phyloP scores from a whole-genome alignment of 2,888 invertebrate genomes.

The Crepidodera aurea region DNA sequence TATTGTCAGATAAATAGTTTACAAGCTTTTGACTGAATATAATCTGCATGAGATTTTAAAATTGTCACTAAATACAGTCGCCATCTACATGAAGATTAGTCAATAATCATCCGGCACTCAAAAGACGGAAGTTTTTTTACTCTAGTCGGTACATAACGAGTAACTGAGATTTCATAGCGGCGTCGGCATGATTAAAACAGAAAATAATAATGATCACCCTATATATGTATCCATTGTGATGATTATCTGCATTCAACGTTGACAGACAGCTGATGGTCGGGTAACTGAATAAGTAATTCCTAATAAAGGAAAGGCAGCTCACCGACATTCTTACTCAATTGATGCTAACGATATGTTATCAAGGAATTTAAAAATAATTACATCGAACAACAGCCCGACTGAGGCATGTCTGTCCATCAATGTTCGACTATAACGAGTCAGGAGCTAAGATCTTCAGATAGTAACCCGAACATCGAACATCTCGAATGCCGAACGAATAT shows the following conservation, averaged over 20 bases:
- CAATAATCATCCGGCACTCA: too few relatives aligned
- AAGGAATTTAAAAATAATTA: conserved; percentile 61
- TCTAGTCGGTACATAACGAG: too few relatives aligned
- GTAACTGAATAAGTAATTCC: conserved; percentile 50
- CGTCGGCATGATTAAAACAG: neutral
- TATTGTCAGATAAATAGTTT: too few relatives aligned
- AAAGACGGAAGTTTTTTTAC: too few relatives aligned
- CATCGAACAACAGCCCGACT: conserved; percentile 52
- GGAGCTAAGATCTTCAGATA: conserved; percentile 12
- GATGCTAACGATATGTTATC: conserved; percentile 59
- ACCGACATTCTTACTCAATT: conserved; percentile 50
- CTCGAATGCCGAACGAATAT: conserved; percentile 16
- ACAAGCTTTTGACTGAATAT: too few relatives aligned
- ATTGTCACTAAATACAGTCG: too few relatives aligned
- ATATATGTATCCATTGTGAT: conserved; percentile 28
- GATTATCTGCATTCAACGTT: conserved; percentile 45
- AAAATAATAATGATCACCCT: neutral
- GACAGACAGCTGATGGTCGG: conserved; percentile 44
- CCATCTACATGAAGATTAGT: too few relatives aligned
- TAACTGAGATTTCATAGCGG: too few relatives aligned
- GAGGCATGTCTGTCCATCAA: conserved; percentile 59
- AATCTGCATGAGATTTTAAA: too few relatives aligned
- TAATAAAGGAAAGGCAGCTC: conserved; percentile 50
- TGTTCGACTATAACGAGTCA: conserved; percentile 38
- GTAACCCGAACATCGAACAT: conserved; percentile 4